These are phyloP conservation scores for Harpagoxenus sublaevis DNA, from an alignment of 2,888 invertebrate species.

Conservation along the genomic window DNA sequence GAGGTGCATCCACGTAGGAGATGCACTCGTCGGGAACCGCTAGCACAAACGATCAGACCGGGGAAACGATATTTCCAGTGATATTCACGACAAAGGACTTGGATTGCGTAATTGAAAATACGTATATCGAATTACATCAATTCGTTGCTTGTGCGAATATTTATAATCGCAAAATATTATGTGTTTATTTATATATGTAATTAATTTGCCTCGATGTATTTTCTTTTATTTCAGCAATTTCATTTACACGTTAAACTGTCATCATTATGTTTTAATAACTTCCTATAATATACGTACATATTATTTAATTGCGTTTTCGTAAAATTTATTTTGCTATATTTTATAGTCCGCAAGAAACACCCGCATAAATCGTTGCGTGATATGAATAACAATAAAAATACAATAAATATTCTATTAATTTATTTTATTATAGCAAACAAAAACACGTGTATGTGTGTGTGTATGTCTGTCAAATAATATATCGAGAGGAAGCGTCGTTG, in stretches of 20 bases:
- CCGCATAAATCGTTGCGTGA: not conserved
- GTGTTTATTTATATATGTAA: not conserved
- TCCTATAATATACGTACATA: not conserved
- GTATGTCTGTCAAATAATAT: not conserved
- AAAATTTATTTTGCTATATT: constrained; percentile 2
- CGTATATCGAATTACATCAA: constrained; percentile 1
- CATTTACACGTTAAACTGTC: not conserved
- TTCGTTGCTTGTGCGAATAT: not conserved
- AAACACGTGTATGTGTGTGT: not conserved
- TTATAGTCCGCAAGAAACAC: not conserved
- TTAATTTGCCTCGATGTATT: not conserved
- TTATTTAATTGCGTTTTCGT: not conserved
- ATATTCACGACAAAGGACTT: constrained; percentile 23
- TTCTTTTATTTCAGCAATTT: not conserved
- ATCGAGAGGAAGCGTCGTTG: not conserved
- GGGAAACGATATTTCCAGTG: not conserved
- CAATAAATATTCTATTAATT: not conserved
- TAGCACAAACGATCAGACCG: not conserved
- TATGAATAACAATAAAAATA: not conserved
- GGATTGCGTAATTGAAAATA: constrained; percentile 29
- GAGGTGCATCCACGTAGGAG: constrained; percentile 5
- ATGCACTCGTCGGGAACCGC: not conserved
- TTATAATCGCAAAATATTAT: not conserved
- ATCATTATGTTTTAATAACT: not conserved
- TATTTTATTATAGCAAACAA: not conserved